Base-by-base conservation (phyloP, 1,140 invertebrate species). In the Formica selysi region DNA sequence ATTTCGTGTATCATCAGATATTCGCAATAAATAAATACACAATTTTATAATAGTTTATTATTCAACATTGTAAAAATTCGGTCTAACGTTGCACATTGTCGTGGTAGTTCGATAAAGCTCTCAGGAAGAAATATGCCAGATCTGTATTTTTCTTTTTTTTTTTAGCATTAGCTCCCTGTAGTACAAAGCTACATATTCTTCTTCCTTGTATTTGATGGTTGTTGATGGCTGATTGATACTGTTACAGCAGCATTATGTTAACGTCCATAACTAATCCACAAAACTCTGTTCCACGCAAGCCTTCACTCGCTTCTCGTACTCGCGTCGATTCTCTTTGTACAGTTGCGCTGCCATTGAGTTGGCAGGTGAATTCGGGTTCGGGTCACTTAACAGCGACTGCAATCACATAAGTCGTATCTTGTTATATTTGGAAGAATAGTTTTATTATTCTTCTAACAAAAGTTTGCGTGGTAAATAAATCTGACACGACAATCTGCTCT, bases 291-390 rank as follows among this genome's bases (percentile, higher is more conserved):
- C 98, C 94, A 99, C 98, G 95, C 98, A 99, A 94, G 98, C 98
- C 96, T 98, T 98, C 93, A 99, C 98, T 96, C 98, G 96, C 95
- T 99, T 99, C 96, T 99, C 98, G 96, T 99, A 99, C 96, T 99
- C 98, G 92, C 98, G 96, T 94, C 98, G 96, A 95, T 99, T 98
- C 95, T 98, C 98, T 96, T 98, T 98, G 96, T 99, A 99, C 91
- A 99, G 97, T 96, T 99, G 98, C 88, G 98, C 98, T 93, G 98
- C 98, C 97, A 98, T 98, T 90, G 98, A 98, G 95, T 99, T 99
- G 87, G 98, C 98, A 93, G 98, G 98, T 94, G 98, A 98, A 96
- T 99, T 99, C 87, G 98, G 98, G 96, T 99, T 99, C 87, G 98
- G 98, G 96, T 99, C 98, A 97, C 98, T 98, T 95, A 99, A 96